Evolutionary conservation across 2,888 invertebrate species (phyloP).

Genomic region (Scelioninae gen. 1): DNA sequence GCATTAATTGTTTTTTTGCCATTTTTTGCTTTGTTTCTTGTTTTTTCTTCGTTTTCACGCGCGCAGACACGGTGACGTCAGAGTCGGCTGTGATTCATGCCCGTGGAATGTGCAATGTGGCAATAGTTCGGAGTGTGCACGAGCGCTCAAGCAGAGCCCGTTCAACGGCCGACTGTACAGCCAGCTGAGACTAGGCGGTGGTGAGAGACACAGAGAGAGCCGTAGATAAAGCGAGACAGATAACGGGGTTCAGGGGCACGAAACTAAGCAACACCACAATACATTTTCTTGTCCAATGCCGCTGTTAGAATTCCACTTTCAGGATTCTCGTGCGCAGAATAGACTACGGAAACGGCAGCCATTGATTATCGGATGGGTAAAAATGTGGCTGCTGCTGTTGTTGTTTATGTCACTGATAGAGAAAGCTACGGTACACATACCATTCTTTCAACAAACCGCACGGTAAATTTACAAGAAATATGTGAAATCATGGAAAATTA

Average conservation of each 20-base stretch:
- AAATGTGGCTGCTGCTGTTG: not conserved
- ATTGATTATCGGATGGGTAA: conserved; percentile 5
- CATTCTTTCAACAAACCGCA: not conserved
- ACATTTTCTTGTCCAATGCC: conserved; percentile 45
- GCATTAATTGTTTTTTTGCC: not conserved
- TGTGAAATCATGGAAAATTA: conserved; percentile 3
- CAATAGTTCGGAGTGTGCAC: conserved; percentile 74
- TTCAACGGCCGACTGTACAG: conserved; percentile 66
- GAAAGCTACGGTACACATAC: conserved; percentile 6
- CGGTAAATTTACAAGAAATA: conserved; percentile 4
- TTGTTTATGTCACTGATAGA: conserved; percentile 23
- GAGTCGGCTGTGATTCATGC: conserved; percentile 78
- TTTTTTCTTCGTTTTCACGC: conserved; percentile 32
- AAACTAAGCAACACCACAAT: conserved; percentile 62
- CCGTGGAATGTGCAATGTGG: conserved; percentile 79
- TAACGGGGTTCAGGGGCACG: conserved; percentile 65
- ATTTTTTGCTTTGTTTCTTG: not conserved
- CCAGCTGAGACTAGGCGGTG: conserved; percentile 50
- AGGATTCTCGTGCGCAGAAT: conserved; percentile 20
- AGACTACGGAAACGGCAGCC: conserved; percentile 12
- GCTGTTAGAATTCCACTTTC: conserved; percentile 40
- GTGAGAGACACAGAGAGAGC: conserved; percentile 60
- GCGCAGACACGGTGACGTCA: conserved; percentile 74
- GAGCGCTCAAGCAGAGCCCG: conserved; percentile 69
- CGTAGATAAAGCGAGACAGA: conserved; percentile 62